Base-by-base conservation (phyloP, 2,888 invertebrate genomes). In the Caenorhabditis afra region DNA sequence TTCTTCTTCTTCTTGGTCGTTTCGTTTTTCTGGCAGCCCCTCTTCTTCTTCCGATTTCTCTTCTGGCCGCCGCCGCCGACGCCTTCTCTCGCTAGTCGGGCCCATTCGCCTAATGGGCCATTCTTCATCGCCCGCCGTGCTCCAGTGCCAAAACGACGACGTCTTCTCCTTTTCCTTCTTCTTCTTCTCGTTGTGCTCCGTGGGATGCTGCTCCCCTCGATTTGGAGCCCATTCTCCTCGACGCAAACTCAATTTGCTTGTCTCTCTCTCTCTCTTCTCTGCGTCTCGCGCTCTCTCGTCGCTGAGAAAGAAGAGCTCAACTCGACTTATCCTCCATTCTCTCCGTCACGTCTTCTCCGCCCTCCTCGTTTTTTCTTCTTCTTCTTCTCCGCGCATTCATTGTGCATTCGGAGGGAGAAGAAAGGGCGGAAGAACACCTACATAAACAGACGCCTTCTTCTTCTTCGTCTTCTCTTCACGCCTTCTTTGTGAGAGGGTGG, bases 201-300 rank as follows among this genome's bases (percentile, higher is more conserved):
- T n/a, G 29, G 4, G 29, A 29, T 45, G 61, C 53, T 58, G 59
- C 61, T 47, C 64, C 64, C 64, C 58, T 64, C 73, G 73, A 73
- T 64, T 73, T 73, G 73, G 73, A 58, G 73, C 73, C 73, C 73
- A 73, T 73, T 73, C 73, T 73, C 57, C 73, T 73, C 73, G 50
- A 71, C 55, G 57, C 57, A 73, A 73, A 73, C 73, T 73, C 73
- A 73, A 73, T 73, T 73, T 73, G 64, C 70, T 29, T 3, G 29
- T 44, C n/a, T n/a, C n/a, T n/a, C n/a, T n/a, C n/a, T n/a, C n/a
- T n/a, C n/a, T n/a, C 16, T 45, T 45, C 70, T 61, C 70, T 70
- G 70, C 61, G 67, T 67, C 67, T 67, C 49, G 39, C 18, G 35
- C 0, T 16, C 47, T 16, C 61, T 59, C 16, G 18, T 0, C 58